Evolutionary conservation across 2,797 vertebrate species (phyloP).

Genomic region (Myotis pilosus): DNA sequence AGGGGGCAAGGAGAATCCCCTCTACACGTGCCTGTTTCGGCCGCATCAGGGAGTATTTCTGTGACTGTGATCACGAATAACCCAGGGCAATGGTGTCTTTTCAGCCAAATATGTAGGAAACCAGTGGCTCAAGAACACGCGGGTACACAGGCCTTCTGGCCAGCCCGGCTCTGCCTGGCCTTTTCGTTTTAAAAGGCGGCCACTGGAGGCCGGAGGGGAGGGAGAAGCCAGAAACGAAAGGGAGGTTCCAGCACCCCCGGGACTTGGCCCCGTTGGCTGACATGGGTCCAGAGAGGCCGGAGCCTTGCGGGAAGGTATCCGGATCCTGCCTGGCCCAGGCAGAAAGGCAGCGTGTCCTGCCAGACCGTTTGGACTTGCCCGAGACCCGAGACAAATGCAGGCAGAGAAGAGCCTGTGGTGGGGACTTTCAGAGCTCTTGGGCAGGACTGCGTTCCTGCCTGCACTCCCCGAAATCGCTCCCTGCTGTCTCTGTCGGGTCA

Average conservation of each 20-base stretch:
- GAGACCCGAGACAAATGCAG: background rate
- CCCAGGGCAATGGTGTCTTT: background rate
- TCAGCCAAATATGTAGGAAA: background rate
- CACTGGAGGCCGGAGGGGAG: background rate
- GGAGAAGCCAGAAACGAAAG: conserved; percentile 48
- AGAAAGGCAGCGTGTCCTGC: background rate
- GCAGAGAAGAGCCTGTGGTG: background rate
- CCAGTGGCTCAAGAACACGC: background rate
- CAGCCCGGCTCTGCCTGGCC: background rate
- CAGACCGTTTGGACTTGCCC: background rate
- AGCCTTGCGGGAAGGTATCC: background rate
- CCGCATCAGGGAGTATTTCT: background rate
- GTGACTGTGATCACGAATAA: background rate
- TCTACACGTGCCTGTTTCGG: background rate
- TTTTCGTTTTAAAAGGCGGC: conserved; percentile 49
- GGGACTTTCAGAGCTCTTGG: background rate
- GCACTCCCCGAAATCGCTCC: background rate
- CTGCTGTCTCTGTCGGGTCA: background rate
- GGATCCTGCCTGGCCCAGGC: background rate
- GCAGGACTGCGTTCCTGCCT: rapidly evolving
- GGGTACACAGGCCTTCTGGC: background rate
- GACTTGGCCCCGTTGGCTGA: background rate
- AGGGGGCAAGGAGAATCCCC: background rate
- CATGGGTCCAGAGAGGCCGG: background rate
- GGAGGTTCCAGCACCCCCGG: rapidly evolving